Evolutionary conservation across 1,140 invertebrate genomes (phyloP), one percentile per base, ranked within the genome.

Genomic region (Neodiprion pinetum): DNA sequence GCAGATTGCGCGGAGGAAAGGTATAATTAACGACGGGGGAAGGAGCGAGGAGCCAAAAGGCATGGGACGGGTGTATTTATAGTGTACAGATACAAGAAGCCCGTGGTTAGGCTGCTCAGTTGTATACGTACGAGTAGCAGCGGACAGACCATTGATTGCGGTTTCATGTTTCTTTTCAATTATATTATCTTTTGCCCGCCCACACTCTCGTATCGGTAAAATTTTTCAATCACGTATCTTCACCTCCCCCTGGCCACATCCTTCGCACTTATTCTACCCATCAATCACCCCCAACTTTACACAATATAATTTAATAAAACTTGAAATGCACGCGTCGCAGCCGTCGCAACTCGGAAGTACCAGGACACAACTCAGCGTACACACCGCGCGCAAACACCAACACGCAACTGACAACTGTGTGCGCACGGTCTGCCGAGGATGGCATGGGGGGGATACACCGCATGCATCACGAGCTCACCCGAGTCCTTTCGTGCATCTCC

Each of bases 241-340:
- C 85, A 82, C 80, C 84, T 81, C 78, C 81, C 73, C 83, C 81
- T 79, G 85, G 85, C 85, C 85, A 84, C 87, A 88, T 87, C 80
- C 82, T 81, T 76, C 72, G 81, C 75, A 81, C 70, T 81, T 85
- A 86, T 87, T 68, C 84, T 88, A 84, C 77, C 82, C 77, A 77
- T 78, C 66, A 17, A 73, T 53, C 61, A 48, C 28, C 17, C 68
- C 12, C 17, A 70, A n/a, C 49, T 70, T 40, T 12, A 28, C 53
- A 50, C 47, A 53, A 68, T 40, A 0, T 40, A 5, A 40, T 40
- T 40, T 40, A 2, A 40, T 40, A 40, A 3, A 40, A 40, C 28
- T 40, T 40, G 28, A 40, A 40, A 40, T 40, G 28, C 28, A 40
- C 28, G 1, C 28, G 28, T 40, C 28, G 28, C 28, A 40, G 28